A percentile compares a stretch with the other conserved stretches of the same genome.
Evolutionary conservation across 2,888 invertebrate genomes (phyloP).

Genomic region (Orgyia antiqua): DNA sequence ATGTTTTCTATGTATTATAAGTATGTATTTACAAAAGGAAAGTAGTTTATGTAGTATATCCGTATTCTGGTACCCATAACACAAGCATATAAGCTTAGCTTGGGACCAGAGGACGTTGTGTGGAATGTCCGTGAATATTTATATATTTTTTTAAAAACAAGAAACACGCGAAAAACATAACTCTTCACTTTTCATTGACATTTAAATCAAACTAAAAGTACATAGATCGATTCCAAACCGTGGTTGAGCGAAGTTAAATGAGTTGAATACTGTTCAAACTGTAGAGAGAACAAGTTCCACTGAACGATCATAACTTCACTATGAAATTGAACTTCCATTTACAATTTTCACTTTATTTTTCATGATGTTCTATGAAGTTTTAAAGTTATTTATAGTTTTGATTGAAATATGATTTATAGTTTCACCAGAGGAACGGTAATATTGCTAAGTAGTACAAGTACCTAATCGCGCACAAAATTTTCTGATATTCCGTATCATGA

Average conservation of each 20-base stretch:
- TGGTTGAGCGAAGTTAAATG: slow-evolving; percentile 16
- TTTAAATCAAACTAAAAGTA: slow-evolving; percentile 6
- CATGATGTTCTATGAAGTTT: slow-evolving; percentile 1
- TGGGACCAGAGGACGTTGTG: too few relatives aligned
- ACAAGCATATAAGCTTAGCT: too few relatives aligned
- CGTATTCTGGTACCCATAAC: too few relatives aligned
- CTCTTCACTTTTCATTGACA: too few relatives aligned
- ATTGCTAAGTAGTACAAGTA: too few relatives aligned
- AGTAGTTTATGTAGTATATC: too few relatives aligned
- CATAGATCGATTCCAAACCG: slow-evolving; percentile 11
- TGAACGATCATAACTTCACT: slow-evolving; percentile 2
- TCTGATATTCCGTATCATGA: too few relatives aligned
- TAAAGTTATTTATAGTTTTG: neutral
- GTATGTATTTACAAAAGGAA: too few relatives aligned
- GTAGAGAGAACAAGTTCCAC: slow-evolving; percentile 1
- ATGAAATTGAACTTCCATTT: slow-evolving; percentile 7
- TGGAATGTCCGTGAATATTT: too few relatives aligned
- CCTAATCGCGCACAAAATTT: too few relatives aligned
- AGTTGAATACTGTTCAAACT: slow-evolving; percentile 12
- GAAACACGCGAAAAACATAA: neutral
- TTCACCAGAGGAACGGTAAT: too few relatives aligned
- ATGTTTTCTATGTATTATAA: too few relatives aligned
- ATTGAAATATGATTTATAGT: neutral
- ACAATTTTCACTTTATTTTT: slow-evolving; percentile 1
- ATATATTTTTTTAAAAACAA: neutral